phyloP scores from a whole-genome alignment of 2,797 vertebrate genomes.

The Scarus forsteni region DNA sequence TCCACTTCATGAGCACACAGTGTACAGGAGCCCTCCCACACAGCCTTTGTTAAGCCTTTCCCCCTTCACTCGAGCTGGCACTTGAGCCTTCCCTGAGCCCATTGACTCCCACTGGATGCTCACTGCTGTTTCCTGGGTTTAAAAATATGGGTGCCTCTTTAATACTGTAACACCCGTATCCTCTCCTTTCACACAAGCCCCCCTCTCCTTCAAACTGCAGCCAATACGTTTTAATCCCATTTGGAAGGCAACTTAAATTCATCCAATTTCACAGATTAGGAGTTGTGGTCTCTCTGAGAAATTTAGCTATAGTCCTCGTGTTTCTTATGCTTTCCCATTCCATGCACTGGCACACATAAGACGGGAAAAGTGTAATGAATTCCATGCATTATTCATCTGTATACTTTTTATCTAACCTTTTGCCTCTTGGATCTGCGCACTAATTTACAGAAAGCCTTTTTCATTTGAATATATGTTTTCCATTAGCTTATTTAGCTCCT shows the following conservation, averaged over 20 bases:
- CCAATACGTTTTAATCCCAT: constrained; percentile 83
- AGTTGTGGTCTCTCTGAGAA: constrained; percentile 65
- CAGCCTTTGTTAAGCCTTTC: constrained; percentile 71
- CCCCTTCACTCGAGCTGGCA: constrained; percentile 72
- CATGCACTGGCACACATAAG: constrained; percentile 21
- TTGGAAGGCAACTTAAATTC: constrained; percentile 80
- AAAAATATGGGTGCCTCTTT: constrained; percentile 74
- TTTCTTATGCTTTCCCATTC: constrained; percentile 36
- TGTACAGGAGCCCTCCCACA: constrained; percentile 77
- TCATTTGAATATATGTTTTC: constrained; percentile 18
- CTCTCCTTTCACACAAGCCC: constrained; percentile 69
- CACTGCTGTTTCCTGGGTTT: constrained; percentile 67
- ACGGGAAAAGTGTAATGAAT: neutral
- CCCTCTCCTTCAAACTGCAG: constrained; percentile 65
- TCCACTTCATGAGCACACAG: constrained; percentile 67
- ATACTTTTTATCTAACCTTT: constrained; percentile 21
- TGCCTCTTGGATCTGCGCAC: constrained; percentile 3
- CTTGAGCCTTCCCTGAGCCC: constrained; percentile 74
- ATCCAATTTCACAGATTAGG: constrained; percentile 86
- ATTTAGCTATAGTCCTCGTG: constrained; percentile 46
- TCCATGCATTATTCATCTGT: constrained; percentile 8
- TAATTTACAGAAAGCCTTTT: constrained; percentile 26
- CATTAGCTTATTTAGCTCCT: constrained; percentile 46
- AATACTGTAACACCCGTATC: constrained; percentile 78
- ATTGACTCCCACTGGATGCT: constrained; percentile 78